Percentiles rank a stretch among this genome's conserved stretches.
These are phyloP conservation scores for Sylvietta virens DNA, from an alignment of 2,113 vertebrate species.

Conservation along the genomic window DNA sequence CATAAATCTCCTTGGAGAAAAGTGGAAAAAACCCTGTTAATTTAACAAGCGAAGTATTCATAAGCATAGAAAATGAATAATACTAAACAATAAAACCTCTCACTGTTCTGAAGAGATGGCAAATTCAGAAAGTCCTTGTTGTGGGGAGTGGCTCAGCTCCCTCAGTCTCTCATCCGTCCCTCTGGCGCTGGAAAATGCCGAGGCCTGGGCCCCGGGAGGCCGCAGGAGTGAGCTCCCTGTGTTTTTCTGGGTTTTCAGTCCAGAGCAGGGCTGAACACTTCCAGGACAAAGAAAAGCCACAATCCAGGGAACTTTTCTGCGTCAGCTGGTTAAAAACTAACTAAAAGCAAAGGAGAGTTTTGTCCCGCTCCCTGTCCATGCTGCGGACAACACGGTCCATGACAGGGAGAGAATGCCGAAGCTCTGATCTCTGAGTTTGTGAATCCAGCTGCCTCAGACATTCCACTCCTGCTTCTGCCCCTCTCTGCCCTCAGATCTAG, in stretches of 20 bases:
- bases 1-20: not conserved
- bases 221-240: not conserved
- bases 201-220: not conserved
- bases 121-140: not conserved
- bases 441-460: not conserved
- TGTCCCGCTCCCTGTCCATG: not conserved
- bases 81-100: not conserved
- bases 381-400: fast-evolving
- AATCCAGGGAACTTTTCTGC: not conserved
- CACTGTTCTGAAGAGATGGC: not conserved
- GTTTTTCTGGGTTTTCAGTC: not conserved
- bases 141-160: not conserved
- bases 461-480: not conserved
- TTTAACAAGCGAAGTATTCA: not conserved
- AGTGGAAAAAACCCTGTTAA: not conserved
- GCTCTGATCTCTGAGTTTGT: not conserved
- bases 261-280: not conserved
- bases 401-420: not conserved
- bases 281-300: not conserved
- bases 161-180: not conserved
- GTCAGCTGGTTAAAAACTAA: not conserved
- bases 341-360: not conserved
- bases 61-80: not conserved
- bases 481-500: not conserved
- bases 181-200: not conserved